Evolutionary conservation across 1,140 invertebrate genomes (phyloP).

Genomic region (Calephelis virginiensis): DNA sequence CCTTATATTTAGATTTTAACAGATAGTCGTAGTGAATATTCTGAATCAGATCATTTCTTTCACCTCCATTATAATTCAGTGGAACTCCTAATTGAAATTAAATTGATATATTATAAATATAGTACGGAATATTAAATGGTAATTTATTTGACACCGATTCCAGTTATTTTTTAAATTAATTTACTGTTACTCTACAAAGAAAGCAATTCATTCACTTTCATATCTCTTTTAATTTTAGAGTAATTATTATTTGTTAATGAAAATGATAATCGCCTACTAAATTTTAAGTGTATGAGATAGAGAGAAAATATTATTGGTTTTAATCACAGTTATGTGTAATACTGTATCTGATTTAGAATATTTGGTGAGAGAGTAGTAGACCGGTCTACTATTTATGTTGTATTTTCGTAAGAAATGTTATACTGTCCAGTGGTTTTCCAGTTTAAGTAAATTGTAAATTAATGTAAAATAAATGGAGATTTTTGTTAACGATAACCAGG

Average conservation of each 20-base stretch:
- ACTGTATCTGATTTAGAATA: conserved; percentile 25
- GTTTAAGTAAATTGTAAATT: conserved; percentile 73
- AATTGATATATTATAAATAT: too few species aligned
- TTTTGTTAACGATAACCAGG: conserved; percentile 61
- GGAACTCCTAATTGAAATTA: too few species aligned
- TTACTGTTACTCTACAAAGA: neutral
- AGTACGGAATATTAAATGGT: too few species aligned
- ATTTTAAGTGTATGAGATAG: neutral
- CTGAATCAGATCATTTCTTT: conserved; percentile 8
- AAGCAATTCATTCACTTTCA: neutral
- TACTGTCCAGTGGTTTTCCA: conserved; percentile 65
- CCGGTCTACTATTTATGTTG: conserved; percentile 33
- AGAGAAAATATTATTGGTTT: too few species aligned
- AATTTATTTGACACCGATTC: neutral
- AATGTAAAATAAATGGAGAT: conserved; percentile 77
- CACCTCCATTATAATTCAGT: neutral
- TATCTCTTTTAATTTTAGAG: conserved; percentile 13
- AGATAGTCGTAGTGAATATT: neutral
- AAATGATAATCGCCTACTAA: neutral
- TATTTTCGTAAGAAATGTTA: conserved; percentile 56
- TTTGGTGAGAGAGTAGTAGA: conserved; percentile 5
- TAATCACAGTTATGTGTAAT: conserved; percentile 22
- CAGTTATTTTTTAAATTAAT: neutral
- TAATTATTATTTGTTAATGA: conserved; percentile 4
- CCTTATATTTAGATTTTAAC: conserved; percentile 6